Percentiles rank a stretch among this genome's conserved stretches.
phyloP scores from a whole-genome alignment of 1,140 invertebrate species.

The Apis cerana region DNA sequence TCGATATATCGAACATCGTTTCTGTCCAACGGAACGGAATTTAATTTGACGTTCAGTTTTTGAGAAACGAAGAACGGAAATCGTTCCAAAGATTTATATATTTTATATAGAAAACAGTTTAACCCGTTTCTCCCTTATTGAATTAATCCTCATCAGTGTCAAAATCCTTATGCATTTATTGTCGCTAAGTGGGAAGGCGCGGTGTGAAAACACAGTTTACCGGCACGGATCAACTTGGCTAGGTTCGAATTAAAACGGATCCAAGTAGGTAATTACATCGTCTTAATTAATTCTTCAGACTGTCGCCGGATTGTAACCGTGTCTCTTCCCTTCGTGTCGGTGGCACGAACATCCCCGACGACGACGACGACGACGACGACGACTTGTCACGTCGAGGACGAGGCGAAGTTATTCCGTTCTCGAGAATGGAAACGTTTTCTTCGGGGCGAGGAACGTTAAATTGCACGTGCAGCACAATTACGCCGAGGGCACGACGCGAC shows the following conservation, averaged over 20 bases:
- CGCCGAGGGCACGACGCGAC: neutral
- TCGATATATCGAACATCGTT: no score
- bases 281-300: slow-evolving; percentile 55
- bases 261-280: slow-evolving; percentile 43
- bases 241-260: slow-evolving; percentile 40
- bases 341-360: neutral
- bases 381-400: slow-evolving; percentile 16
- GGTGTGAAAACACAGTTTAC: slow-evolving; percentile 10
- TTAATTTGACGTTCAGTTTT: neutral
- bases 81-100: no score
- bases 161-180: slow-evolving; percentile 12
- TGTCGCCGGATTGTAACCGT: neutral
- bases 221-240: slow-evolving; percentile 17
- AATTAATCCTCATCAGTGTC: slow-evolving; percentile 9
- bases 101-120: neutral
- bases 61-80: neutral
- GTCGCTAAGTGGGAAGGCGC: neutral
- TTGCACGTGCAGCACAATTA: slow-evolving; percentile 5
- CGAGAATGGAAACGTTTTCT: slow-evolving; percentile 1
- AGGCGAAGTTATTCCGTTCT: slow-evolving; percentile 26
- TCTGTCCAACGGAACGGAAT: no score
- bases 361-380: slow-evolving; percentile 6
- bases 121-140: neutral
- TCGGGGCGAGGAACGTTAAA: slow-evolving; percentile 36
- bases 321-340: neutral